phyloP scores from a whole-genome alignment of 2,888 invertebrate species.

The Tupiocoris notatus region DNA sequence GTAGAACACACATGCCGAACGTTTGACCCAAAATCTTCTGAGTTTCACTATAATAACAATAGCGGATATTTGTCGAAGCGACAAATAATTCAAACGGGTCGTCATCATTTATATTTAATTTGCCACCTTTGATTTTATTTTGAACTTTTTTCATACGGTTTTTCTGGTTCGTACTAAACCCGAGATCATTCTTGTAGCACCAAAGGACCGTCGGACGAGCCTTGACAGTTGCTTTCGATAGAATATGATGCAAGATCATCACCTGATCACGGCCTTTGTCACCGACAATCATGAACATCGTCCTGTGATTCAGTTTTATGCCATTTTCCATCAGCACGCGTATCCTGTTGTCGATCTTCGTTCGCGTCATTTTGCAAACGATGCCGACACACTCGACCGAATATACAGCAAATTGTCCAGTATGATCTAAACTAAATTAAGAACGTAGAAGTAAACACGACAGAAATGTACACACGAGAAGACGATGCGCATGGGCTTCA shows the following conservation, averaged over 20 bases:
- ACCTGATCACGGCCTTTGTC: slow-evolving; percentile 95
- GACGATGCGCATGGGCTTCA: no score
- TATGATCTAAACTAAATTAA: no score
- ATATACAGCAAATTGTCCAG: no score
- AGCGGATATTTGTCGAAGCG: slow-evolving; percentile 93
- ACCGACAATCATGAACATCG: slow-evolving; percentile 92
- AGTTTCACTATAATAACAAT: slow-evolving; percentile 95
- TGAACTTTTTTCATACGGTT: slow-evolving; percentile 83
- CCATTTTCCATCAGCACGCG: slow-evolving; percentile 96
- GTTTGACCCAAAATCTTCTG: slow-evolving; percentile 97
- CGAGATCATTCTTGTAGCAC: slow-evolving; percentile 97
- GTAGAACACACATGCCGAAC: slow-evolving; percentile 83
- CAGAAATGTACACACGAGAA: no score
- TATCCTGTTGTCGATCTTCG: slow-evolving; percentile 96
- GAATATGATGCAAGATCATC: slow-evolving; percentile 94
- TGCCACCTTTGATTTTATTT: slow-evolving; percentile 83
- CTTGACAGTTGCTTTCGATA: slow-evolving; percentile 90
- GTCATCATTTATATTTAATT: slow-evolving; percentile 86
- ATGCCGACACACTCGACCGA: no score
- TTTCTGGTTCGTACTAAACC: slow-evolving; percentile 75
- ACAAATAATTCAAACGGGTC: slow-evolving; percentile 96
- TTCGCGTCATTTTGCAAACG: slow-evolving; percentile 77
- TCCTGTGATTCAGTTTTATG: slow-evolving; percentile 82
- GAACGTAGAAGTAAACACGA: no score
- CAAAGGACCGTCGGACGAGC: slow-evolving; percentile 92